These are phyloP conservation scores for Linurgus olivaceus DNA, from an alignment of 2,797 vertebrate genomes.

Conservation along the genomic window DNA sequence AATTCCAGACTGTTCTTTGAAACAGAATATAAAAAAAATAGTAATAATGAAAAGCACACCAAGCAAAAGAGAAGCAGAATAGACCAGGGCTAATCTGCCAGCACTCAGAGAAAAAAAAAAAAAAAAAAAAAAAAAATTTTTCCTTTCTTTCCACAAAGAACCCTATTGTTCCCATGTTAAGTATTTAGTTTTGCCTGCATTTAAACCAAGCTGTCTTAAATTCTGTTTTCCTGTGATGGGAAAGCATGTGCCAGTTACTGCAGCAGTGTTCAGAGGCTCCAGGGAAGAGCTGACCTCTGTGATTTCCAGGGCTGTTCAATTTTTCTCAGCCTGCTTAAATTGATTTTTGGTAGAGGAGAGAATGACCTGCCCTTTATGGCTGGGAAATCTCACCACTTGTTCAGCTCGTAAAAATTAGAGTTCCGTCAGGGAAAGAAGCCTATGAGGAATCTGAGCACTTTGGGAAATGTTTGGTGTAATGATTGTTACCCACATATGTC, in stretches of 20 bases:
- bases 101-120: not conserved
- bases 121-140: not conserved
- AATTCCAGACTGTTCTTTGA: conserved; percentile 22
- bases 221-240: not conserved
- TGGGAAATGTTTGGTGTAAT: not conserved
- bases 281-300: not conserved
- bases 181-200: conserved; percentile 21
- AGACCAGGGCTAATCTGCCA: not conserved
- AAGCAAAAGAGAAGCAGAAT: not conserved
- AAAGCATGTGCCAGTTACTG: not conserved
- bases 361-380: not conserved
- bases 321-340: not conserved
- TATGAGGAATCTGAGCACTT: not conserved
- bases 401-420: not conserved
- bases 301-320: not conserved
- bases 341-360: not conserved
- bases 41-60: not conserved
- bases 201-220: conserved; percentile 11
- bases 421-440: not conserved
- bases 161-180: conserved; percentile 24
- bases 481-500: not conserved
- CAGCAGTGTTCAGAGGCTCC: not conserved
- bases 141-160: conserved; percentile 14
- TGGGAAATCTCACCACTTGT: not conserved
- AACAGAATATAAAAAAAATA: not conserved